phyloP scores from a whole-genome alignment of 2,113 vertebrate genomes.

The Oreochromis aureus region DNA sequence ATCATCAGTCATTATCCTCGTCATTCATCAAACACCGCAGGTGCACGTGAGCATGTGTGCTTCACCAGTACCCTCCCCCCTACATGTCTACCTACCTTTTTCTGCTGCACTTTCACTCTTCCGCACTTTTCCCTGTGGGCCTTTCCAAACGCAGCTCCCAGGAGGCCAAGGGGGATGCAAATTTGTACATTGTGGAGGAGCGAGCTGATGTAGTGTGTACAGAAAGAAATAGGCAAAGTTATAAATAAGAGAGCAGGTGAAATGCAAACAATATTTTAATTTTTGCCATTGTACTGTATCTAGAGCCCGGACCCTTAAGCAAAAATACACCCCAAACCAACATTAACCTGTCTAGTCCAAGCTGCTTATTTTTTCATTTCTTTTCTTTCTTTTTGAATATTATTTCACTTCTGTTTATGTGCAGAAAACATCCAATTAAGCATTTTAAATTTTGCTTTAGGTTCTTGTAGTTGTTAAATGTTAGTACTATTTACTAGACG shows the following conservation, averaged over 20 bases:
- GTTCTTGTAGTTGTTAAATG: background rate
- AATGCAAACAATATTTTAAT: background rate
- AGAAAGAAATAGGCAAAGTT: background rate
- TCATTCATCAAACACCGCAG: slow-evolving; percentile 70
- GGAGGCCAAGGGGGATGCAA: slow-evolving; percentile 31
- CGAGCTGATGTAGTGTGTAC: slow-evolving; percentile 9
- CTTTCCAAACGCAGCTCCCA: slow-evolving; percentile 32
- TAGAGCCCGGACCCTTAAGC: background rate
- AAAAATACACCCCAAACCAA: background rate
- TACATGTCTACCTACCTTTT: background rate
- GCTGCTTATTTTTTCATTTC: background rate
- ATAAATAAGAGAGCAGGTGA: background rate
- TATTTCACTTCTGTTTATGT: background rate
- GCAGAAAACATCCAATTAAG: background rate
- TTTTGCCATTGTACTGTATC: background rate
- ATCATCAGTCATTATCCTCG: slow-evolving; percentile 73
- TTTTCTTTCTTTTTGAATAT: background rate
- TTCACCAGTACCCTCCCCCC: background rate
- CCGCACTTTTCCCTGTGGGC: background rate
- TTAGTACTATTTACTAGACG: background rate
- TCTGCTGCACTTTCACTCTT: slow-evolving; percentile 32
- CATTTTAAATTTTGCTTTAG: background rate
- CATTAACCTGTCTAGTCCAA: background rate
- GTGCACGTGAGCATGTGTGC: slow-evolving; percentile 39
- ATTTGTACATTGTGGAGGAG: slow-evolving; percentile 17